Evolutionary conservation across 2,797 vertebrate genomes (phyloP), one percentile per base, ranked within the genome.

Genomic region (Cercopithecus petaurista): DNA sequence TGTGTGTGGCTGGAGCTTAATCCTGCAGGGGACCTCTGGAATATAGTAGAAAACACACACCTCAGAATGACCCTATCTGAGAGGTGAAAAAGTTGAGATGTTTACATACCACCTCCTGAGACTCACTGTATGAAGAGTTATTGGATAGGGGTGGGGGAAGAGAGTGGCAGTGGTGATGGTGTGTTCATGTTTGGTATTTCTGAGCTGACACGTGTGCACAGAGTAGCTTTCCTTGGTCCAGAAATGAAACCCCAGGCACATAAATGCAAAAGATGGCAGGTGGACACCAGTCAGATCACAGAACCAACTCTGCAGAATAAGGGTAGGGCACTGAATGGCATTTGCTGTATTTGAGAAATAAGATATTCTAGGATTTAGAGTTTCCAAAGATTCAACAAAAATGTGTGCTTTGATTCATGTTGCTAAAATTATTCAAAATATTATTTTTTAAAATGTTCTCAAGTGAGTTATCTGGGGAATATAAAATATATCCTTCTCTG

Each of bases 361-460:
- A 90, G 33, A 61, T 84, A 57, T 19, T 36, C 2, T 88, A 39
- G 41, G 15, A 36, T 73, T 59, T 84, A 15, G n/a, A 4, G 4
- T 57, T 92, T 88, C 7, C 73, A 82, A 95, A 73, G 4, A 46
- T 84, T 90, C 50, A 90, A 89, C 24, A 72, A 89, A 89, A 90
- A 84, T 59, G 7, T 55, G 10, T 46, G 64, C 10, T 84, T 92
- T 90, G 26, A 77, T 82, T 88, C n/a, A 24, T 22, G 14, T 64
- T 92, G 39, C 43, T 87, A 88, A 75, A 73, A 89, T 84, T 64
- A 73, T 46, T 72, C 1, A 84, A 80, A 93, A 70, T 84, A 83
- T 52, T 79, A 22, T 61, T 59, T 10, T 72, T 36, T 83, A 77
- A 70, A 52, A 81, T 55, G 15, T 83, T 84, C 9, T 7, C 36